Evolutionary conservation across 2,888 invertebrate genomes (phyloP).

Genomic region (Thelaira solivaga): DNA sequence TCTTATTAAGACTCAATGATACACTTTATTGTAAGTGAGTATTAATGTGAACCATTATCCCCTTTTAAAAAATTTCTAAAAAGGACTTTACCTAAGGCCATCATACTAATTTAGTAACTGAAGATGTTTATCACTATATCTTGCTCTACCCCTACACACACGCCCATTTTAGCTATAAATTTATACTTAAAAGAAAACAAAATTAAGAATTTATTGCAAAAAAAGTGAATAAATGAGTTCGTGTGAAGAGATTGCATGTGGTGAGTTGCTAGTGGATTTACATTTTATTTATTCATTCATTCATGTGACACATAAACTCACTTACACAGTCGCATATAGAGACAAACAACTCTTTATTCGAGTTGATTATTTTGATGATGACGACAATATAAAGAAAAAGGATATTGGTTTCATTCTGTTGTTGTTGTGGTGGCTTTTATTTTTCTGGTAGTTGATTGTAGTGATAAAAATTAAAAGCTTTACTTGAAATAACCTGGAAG

Average conservation of each 20-base stretch:
- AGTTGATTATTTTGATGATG: conserved; percentile 21
- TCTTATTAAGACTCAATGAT: no score
- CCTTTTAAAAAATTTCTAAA: no score
- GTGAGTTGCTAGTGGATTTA: conserved; percentile 43
- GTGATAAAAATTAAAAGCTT: conserved; percentile 28
- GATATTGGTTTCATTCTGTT: not conserved
- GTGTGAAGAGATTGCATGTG: conserved; percentile 5
- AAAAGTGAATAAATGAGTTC: not conserved
- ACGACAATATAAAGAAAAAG: conserved; percentile 2
- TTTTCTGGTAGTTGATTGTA: conserved; percentile 38
- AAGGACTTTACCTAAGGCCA: no score
- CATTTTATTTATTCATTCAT: conserved; percentile 20
- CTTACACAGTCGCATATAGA: no score
- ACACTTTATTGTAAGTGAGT: no score
- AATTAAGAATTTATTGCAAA: conserved; percentile 25
- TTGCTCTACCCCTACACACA: no score
- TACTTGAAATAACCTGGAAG: not conserved
- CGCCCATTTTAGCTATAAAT: no score
- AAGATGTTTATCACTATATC: no score
- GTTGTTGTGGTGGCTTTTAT: conserved; percentile 7
- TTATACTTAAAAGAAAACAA: not conserved
- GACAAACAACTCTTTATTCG: not conserved
- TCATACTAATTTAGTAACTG: no score
- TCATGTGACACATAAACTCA: conserved; percentile 5
- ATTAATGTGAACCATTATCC: no score